Conservation (phyloP, 1,140 invertebrate species). For the Drosophila jambulina region DNA sequence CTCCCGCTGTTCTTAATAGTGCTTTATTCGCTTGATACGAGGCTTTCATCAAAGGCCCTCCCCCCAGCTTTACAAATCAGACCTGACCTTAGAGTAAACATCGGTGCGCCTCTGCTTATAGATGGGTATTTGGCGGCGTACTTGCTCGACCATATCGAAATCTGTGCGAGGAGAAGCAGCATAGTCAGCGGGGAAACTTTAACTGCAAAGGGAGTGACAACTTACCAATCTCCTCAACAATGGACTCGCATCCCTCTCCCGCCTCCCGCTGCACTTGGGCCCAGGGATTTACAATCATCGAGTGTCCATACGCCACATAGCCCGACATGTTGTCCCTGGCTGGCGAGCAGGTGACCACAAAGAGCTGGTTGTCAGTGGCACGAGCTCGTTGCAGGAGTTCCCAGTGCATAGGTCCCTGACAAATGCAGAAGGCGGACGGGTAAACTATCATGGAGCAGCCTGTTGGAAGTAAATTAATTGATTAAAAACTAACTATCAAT, state of each 20-base stretch:
- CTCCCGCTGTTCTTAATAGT: slow-evolving; percentile 52
- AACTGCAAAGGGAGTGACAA: not conserved
- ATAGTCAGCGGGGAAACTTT: not conserved
- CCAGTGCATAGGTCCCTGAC: slow-evolving; percentile 97
- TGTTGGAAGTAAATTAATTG: slow-evolving; percentile 54
- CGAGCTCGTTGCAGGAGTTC: slow-evolving; percentile 92
- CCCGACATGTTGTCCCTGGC: slow-evolving; percentile 90
- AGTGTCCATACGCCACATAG: slow-evolving; percentile 96
- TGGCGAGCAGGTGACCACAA: slow-evolving; percentile 90
- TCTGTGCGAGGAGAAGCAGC: slow-evolving; percentile 87
- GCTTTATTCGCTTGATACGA: slow-evolving; percentile 29
- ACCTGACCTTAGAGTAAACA: slow-evolving; percentile 87
- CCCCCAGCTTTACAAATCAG: slow-evolving; percentile 8
- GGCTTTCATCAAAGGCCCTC: not conserved
- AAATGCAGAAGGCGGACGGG: slow-evolving; percentile 98
- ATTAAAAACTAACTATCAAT: not conserved
- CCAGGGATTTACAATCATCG: slow-evolving; percentile 94
- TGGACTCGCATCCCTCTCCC: slow-evolving; percentile 89
- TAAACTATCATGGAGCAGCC: slow-evolving; percentile 94
- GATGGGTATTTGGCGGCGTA: slow-evolving; percentile 93
- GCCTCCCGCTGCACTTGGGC: slow-evolving; percentile 91
- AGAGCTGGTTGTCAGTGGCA: slow-evolving; percentile 95
- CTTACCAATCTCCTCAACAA: slow-evolving; percentile 90
- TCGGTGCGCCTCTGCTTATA: slow-evolving; percentile 91
- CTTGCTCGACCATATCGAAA: slow-evolving; percentile 89